Evolutionary conservation across 2,113 vertebrate species (phyloP).

Genomic region (Prionailurus viverrinus): DNA sequence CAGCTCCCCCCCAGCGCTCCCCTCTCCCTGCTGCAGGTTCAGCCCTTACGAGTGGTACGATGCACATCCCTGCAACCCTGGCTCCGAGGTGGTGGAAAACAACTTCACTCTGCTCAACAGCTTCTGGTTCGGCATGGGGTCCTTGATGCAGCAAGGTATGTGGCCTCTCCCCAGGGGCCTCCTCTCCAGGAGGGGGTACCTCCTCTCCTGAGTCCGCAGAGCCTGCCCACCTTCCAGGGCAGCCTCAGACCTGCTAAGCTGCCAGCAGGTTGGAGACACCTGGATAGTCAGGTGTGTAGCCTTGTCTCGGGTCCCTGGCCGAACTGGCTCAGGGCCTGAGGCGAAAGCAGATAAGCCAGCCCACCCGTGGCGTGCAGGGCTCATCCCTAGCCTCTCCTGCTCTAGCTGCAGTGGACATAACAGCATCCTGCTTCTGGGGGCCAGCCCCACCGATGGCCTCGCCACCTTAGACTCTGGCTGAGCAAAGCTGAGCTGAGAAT

Average conservation of each 20-base stretch:
- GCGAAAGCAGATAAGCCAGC: neutral
- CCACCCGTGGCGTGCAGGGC: fast-evolving
- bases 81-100: constrained; percentile 97
- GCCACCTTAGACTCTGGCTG: neutral
- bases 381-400: neutral
- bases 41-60: constrained; percentile 99
- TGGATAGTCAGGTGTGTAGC: neutral
- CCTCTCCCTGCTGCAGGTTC: constrained; percentile 88
- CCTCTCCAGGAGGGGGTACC: no score
- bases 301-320: neutral
- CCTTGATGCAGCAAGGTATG: constrained; percentile 99
- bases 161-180: neutral
- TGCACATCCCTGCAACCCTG: constrained; percentile 97
- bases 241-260: neutral
- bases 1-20: neutral
- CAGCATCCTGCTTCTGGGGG: neutral
- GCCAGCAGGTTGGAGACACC: neutral
- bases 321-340: neutral
- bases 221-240: neutral
- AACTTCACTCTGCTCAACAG: constrained; percentile 99
- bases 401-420: neutral
- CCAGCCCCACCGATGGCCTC: neutral
- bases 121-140: constrained; percentile 99
- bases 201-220: neutral
- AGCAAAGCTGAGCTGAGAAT: neutral